Evolutionary conservation across 2,888 invertebrate species (phyloP).

Genomic region (Amorpha juglandis): DNA sequence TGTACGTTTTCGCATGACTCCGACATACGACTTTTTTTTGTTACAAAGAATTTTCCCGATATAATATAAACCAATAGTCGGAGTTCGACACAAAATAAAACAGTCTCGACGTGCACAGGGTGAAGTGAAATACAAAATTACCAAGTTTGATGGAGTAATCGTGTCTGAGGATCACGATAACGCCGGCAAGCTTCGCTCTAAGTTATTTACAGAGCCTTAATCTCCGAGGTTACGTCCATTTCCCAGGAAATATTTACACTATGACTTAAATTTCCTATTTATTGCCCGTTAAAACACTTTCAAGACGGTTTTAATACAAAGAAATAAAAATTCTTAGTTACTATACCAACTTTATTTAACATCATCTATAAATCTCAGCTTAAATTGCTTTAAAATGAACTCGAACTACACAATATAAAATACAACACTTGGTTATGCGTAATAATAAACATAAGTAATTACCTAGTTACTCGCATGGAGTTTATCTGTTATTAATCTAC

Average conservation of each 20-base stretch:
- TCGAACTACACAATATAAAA: neutral
- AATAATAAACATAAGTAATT: neutral
- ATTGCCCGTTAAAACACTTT: slow-evolving; percentile 34
- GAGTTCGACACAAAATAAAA: no score
- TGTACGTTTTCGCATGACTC: no score
- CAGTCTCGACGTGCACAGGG: no score
- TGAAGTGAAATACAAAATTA: slow-evolving; percentile 32
- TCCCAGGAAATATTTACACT: slow-evolving; percentile 43
- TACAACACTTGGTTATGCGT: neutral
- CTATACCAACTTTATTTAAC: slow-evolving; percentile 33
- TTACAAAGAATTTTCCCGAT: no score
- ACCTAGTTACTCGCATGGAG: neutral
- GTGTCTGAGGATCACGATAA: slow-evolving; percentile 30
- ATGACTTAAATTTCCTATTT: slow-evolving; percentile 45
- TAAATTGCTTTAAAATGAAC: slow-evolving; percentile 29
- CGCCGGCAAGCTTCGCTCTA: slow-evolving; percentile 28
- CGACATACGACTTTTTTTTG: no score
- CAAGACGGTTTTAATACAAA: slow-evolving; percentile 18
- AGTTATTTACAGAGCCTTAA: slow-evolving; percentile 45
- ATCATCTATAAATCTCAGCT: slow-evolving; percentile 26
- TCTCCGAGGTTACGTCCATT: slow-evolving; percentile 29
- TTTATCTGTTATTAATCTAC: neutral
- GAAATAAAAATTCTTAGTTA: slow-evolving; percentile 30
- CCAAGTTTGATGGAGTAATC: slow-evolving; percentile 35
- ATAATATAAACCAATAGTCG: no score